phyloP scores from a whole-genome alignment of 2,113 vertebrate genomes.

The Leiothrix lutea region DNA sequence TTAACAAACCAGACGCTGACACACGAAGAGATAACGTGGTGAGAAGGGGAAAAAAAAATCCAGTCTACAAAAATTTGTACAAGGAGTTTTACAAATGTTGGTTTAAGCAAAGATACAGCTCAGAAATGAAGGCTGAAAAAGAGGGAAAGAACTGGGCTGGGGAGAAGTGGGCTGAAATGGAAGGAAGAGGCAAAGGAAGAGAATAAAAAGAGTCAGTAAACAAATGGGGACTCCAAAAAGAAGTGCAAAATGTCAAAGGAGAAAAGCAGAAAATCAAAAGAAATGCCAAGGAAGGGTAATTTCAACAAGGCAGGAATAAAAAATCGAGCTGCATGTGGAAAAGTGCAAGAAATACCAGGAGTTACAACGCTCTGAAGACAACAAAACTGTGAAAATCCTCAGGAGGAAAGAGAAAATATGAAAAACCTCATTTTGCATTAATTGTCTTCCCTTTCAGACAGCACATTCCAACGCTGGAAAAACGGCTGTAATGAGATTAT shows the following conservation, averaged over 20 bases:
- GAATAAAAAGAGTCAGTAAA: background rate
- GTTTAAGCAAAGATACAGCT: background rate
- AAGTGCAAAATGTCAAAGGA: background rate
- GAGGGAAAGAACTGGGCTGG: background rate
- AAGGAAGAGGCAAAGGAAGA: background rate
- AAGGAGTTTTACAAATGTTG: background rate
- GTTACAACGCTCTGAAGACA: background rate
- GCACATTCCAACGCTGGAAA: background rate
- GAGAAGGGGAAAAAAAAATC: background rate
- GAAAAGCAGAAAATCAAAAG: background rate
- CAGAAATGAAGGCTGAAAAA: background rate
- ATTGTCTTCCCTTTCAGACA: background rate
- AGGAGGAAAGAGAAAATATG: background rate
- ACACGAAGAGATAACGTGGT: background rate
- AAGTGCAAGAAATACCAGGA: background rate
- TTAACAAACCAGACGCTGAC: background rate
- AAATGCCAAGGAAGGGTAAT: background rate
- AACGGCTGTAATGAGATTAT: background rate
- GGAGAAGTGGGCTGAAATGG: background rate
- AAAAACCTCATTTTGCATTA: background rate
- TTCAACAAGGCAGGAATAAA: background rate
- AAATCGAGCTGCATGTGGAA: background rate
- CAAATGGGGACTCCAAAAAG: background rate
- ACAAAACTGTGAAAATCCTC: background rate
- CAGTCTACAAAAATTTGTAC: background rate